Evolutionary conservation across 2,888 invertebrate species (phyloP).

Genomic region (Petrolisthes manimaculis): DNA sequence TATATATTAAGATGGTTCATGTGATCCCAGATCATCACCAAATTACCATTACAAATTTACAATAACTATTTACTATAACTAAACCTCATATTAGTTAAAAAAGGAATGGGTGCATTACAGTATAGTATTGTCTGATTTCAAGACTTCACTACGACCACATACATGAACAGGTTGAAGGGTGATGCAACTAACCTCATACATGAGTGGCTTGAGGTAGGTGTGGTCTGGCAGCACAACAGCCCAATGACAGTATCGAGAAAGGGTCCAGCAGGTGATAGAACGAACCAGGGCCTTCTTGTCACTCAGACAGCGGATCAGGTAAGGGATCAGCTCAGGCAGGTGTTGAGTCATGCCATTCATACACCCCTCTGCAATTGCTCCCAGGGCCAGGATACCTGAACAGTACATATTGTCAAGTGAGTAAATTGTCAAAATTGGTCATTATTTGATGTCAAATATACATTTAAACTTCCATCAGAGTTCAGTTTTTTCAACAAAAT

Average conservation of each 20-base stretch:
- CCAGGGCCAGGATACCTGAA: conserved; percentile 85
- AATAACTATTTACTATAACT: too few relatives aligned
- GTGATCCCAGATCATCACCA: not conserved
- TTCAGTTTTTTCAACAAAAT: too few relatives aligned
- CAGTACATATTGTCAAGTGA: too few relatives aligned
- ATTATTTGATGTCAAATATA: too few relatives aligned
- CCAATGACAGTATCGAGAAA: conserved; percentile 96
- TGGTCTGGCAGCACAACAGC: conserved; percentile 96
- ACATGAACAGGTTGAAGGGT: not conserved
- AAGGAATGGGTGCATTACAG: too few relatives aligned
- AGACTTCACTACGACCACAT: not conserved
- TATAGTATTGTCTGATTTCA: too few relatives aligned
- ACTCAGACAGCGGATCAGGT: conserved; percentile 89
- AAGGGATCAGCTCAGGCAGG: conserved; percentile 95
- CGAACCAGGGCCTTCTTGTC: conserved; percentile 97
- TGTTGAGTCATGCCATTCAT: conserved; percentile 98
- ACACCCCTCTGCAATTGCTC: conserved; percentile 87
- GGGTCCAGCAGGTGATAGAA: conserved; percentile 99
- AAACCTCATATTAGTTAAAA: too few relatives aligned
- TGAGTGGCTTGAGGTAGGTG: conserved; percentile 90
- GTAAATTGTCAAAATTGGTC: too few relatives aligned
- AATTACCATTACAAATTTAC: not conserved
- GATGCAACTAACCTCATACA: conserved; percentile 81
- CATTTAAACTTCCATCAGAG: too few relatives aligned
- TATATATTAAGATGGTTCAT: too few relatives aligned